These are phyloP conservation scores for Invenusta paracnida DNA, from an alignment of 2,888 invertebrate genomes.

Conservation along the genomic window DNA sequence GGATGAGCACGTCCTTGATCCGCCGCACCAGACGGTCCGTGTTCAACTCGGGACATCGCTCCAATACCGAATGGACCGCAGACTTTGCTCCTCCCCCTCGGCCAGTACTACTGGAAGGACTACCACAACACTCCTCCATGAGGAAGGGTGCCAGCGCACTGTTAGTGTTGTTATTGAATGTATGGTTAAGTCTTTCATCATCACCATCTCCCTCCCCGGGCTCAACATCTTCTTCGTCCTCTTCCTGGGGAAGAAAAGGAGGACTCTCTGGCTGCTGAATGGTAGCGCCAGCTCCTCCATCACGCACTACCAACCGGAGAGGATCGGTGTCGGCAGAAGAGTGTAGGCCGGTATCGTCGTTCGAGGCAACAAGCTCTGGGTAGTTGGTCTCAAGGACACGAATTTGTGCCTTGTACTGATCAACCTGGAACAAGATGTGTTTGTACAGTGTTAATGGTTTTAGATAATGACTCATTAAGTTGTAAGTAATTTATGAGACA, in stretches of 20 bases:
- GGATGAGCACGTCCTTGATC: slow-evolving; percentile 62
- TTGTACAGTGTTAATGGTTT: no score
- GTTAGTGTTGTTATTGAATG: no score
- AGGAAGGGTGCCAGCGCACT: no score
- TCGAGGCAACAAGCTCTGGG: neutral
- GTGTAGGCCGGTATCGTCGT: neutral
- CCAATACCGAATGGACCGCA: neutral
- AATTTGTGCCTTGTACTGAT: neutral
- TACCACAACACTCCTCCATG: neutral
- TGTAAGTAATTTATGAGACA: no score
- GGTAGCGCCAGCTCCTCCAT: no score
- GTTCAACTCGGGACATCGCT: slow-evolving; percentile 45
- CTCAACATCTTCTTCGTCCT: neutral
- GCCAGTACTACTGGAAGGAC: neutral
- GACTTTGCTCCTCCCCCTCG: neutral
- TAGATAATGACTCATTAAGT: no score
- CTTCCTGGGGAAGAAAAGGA: neutral
- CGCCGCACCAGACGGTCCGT: slow-evolving; percentile 87
- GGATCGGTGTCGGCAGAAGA: neutral
- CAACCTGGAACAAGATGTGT: no score
- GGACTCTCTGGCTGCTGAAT: no score
- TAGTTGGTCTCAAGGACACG: neutral
- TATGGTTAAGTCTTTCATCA: no score
- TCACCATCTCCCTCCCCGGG: no score
- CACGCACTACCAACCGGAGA: no score